phyloP scores from a whole-genome alignment of 2,888 invertebrate species.

The Agrochola lota region DNA sequence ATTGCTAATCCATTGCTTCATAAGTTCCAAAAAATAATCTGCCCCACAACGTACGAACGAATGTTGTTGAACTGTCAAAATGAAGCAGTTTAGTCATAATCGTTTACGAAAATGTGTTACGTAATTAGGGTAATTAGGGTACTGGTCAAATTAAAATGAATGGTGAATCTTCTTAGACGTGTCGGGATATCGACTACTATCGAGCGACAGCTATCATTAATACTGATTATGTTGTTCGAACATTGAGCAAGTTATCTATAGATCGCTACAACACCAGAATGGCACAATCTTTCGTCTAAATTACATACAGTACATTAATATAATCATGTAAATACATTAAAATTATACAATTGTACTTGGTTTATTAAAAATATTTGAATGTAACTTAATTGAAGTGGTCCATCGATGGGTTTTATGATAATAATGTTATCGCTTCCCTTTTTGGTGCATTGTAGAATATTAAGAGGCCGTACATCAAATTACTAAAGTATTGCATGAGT shows the following conservation, averaged over 20 bases:
- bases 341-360: conserved; percentile 60
- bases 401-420: conserved; percentile 43
- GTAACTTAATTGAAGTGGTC: conserved; percentile 61
- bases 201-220: conserved; percentile 48
- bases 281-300: conserved; percentile 54
- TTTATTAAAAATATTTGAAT: conserved; percentile 52
- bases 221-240: conserved; percentile 65
- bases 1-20: no score
- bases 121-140: no score
- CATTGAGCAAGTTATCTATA: conserved; percentile 68
- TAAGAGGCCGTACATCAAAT: conserved; percentile 40
- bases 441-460: conserved; percentile 39
- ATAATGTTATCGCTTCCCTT: conserved; percentile 19
- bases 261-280: conserved; percentile 51
- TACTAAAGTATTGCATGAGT: conserved; percentile 1
- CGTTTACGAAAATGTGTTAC: no score
- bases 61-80: no score
- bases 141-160: neutral
- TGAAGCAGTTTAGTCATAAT: no score
- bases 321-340: conserved; percentile 41
- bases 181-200: neutral
- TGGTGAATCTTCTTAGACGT: neutral
- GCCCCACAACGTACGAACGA: no score
- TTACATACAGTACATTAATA: conserved; percentile 46
- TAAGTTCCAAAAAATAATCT: no score